Evolutionary conservation across 2,888 invertebrate genomes (phyloP).

Genomic region (Polietes domitor): DNA sequence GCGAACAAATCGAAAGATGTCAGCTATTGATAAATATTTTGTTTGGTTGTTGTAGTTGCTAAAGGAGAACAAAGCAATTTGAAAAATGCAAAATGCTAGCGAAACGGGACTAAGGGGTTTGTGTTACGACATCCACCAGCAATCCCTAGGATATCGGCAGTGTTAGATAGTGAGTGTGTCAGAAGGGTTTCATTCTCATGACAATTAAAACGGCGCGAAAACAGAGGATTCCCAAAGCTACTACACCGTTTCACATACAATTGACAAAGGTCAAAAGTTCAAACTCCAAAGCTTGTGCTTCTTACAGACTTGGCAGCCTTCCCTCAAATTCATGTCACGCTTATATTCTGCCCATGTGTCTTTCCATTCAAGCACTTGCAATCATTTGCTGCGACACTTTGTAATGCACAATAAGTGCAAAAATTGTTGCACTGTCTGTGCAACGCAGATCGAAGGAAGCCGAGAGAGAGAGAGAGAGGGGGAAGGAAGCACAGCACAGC

Average conservation of each 20-base stretch:
- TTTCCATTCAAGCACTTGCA: conserved; percentile 52
- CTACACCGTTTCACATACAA: neutral
- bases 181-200: neutral
- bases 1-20: conserved; percentile 60
- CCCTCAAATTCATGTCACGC: conserved; percentile 35
- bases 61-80: conserved; percentile 56
- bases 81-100: neutral
- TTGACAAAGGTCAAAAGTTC: neutral
- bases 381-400: conserved; percentile 40
- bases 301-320: neutral
- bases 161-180: neutral
- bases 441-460: neutral
- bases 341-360: neutral
- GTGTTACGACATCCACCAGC: neutral
- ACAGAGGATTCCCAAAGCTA: too few species aligned
- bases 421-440: too few species aligned
- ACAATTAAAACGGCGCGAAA: neutral
- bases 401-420: conserved; percentile 5
- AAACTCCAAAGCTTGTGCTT: neutral
- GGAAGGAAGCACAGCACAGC: neutral
- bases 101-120: neutral
- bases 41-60: conserved; percentile 6
- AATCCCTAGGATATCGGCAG: neutral
- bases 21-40: conserved; percentile 31
- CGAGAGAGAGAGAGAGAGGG: neutral